Evolutionary conservation across 2,888 invertebrate species (phyloP).

Genomic region (Platycheirus rosarum): DNA sequence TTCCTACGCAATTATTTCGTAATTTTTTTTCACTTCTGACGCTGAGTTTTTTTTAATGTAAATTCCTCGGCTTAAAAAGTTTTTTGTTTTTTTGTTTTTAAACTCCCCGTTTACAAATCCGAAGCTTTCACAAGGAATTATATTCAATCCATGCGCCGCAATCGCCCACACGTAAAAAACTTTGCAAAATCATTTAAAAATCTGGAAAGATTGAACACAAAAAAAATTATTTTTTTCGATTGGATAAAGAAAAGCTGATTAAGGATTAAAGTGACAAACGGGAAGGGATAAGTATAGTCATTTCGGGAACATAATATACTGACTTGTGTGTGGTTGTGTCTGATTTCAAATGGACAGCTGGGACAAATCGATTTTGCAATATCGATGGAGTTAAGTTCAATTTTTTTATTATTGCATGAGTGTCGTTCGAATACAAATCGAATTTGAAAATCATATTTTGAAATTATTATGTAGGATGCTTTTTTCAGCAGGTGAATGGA

Average conservation of each 20-base stretch:
- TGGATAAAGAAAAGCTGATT: neutral
- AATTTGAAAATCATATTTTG: neutral
- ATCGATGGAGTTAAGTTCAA: neutral
- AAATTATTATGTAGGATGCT: neutral
- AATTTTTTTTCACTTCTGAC: constrained; percentile 14
- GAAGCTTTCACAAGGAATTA: constrained; percentile 17
- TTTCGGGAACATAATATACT: neutral
- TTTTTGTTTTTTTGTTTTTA: neutral
- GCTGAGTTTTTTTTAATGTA: constrained; percentile 20
- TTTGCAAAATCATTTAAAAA: constrained; percentile 3
- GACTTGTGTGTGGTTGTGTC: neutral
- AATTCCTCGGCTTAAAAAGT: constrained; percentile 18
- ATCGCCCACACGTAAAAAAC: neutral
- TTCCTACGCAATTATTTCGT: constrained; percentile 21
- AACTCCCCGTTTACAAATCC: constrained; percentile 17
- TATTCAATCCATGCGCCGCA: constrained; percentile 1
- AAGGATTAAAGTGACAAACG: neutral
- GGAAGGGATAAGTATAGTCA: neutral
- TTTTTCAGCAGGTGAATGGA: neutral
- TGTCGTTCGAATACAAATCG: neutral
- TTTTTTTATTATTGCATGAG: too few relatives aligned
- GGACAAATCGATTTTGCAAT: neutral
- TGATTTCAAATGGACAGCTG: neutral
- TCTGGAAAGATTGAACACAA: neutral
- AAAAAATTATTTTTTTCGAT: neutral